Evolutionary conservation across 2,113 vertebrate genomes (phyloP), one percentile per base, ranked within the genome.

Genomic region (Empidonax alnorum): DNA sequence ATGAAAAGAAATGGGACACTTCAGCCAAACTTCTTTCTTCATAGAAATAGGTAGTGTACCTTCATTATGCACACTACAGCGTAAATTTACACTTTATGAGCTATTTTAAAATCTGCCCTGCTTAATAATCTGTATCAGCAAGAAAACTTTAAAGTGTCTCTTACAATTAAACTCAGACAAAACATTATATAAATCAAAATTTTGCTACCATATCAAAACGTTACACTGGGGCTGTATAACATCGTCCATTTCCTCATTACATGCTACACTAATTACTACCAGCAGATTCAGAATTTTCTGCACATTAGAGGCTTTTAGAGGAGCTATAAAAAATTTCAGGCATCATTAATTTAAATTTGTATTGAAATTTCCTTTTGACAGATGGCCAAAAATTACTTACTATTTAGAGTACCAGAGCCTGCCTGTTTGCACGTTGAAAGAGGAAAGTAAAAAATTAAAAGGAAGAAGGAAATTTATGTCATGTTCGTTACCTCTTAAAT

Each of bases 341-440:
- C 98, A 98, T 97, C 98, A 98, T 98, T 98, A 98, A 98, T 98
- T 98, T 98, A 98, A 98, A 98, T 98, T 98, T 98, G 98, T 97
- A 98, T 98, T 98, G 98, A 98, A 98, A 98, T 98, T 98, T 98
- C 97, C 97, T 97, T 98, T 98, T 98, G 98, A 98, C 98, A 98
- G 98, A 98, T 98, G 98, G 98, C 98, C 98, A 98, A 98, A 98
- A 98, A 98, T 98, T 98, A 98, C 98, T 98, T 98, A 98, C 98
- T 98, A 98, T 98, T 98, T 98, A 98, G 98, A 98, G 97, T 95
- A 98, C 97, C 96, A 98, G 97, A 97, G 96, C 97, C 72, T 98
- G 98, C 94, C 97, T 98, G 98, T 98, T 98, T 98, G 97, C 98
- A 98, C 97, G 98, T 98, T 98, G 98, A 96, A 97, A 98, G 96